Base-by-base conservation (phyloP, 2,113 vertebrate genomes). In the Spermophilus dauricus region DNA sequence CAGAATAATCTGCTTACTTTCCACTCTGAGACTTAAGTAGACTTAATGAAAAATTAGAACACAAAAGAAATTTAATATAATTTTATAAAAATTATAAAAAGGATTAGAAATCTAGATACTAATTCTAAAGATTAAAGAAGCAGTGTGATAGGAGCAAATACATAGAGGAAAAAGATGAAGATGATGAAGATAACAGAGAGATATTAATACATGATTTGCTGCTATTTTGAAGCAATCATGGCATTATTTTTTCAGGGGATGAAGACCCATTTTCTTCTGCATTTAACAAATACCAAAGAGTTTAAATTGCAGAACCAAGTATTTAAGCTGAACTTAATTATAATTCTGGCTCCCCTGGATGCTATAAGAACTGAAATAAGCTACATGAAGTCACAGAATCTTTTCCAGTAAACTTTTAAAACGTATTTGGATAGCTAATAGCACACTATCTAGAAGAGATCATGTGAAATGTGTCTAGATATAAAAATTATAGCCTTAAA, bases 111-210 rank as follows among this genome's bases (percentile, higher is more conserved):
- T 81, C 32, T 72, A 89, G n/a, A 72, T 34, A 28, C 18, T 56
- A 39, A 90, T 87, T 69, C 78, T 84, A 83, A 82, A 91, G 26
- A 51, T 51, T 42, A 96, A 93, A 94, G 45, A 30, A 82, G 22
- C 30, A 42, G 7, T 26, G 89, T 24, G 30, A 42, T 85, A 37
- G 51, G 69, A 56, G 24, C 45, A 76, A 76, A 51, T 24, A 69
- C 5, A 9, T n/a, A 56, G 13, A 18, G 42, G 48, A 73, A 20
- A n/a, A 70, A 70, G 16, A 70, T 18, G 67, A 70, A 18, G 42
- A 48, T 48, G 75, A 76, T 7, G 72, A 42, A 45, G 39, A n/a
- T 70, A 4, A 20, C 56, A 85, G 69, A 69, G 61, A 77, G 8
- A 48, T 34, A 17, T 30, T 86, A 80, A 53, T 12, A 63, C 0